Base-by-base conservation (phyloP, 2,888 invertebrate genomes). In the Crematogaster levior region DNA sequence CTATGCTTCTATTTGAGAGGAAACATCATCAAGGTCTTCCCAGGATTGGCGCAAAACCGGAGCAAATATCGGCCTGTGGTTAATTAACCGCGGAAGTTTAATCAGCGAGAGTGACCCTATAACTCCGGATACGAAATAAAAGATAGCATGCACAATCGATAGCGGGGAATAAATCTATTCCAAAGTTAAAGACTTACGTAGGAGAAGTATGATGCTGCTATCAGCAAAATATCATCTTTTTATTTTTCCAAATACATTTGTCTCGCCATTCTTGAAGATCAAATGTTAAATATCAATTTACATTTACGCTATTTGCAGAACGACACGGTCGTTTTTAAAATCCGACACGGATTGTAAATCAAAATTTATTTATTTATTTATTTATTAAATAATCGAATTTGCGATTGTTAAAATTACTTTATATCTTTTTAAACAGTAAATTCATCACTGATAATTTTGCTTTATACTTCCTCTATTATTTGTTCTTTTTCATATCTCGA, bases 1-100 rank as follows among this genome's bases (percentile, higher is more conserved):
- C 75, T 75, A 65, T 66, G 65, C 34, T 75, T 75, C 75, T 65
- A 75, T 75, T 75, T 75, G 75, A 75, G 75, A 75, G 75, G 65
- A 65, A 75, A 75, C 66, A 65, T 75, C 75, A 65, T 75, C 66
- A 65, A 65, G 75, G 75, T 75, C 75, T 75, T 65, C 27, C 51
- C 27, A 65, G 51, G 51, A 75, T 53, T 65, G 75, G 75, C 75
- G 66, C 75, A 75, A 75, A 75, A 65, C 75, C 66, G 51, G 30
- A 65, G 75, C 75, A 75, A 75, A 75, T 75, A 75, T 75, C 66
- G 51, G 75, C 66, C 75, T 46, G 43, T 53, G 75, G 37, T 75
- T 75, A 75, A 75, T 75, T 75, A 75, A 75, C 66, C 75, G 27
- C 75, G 51, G 48, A 75, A 40, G 75, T 75, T 75, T 75, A 65